These are phyloP conservation scores for Bombus superbus DNA, from an alignment of 1,140 invertebrate species.

Conservation along the genomic window DNA sequence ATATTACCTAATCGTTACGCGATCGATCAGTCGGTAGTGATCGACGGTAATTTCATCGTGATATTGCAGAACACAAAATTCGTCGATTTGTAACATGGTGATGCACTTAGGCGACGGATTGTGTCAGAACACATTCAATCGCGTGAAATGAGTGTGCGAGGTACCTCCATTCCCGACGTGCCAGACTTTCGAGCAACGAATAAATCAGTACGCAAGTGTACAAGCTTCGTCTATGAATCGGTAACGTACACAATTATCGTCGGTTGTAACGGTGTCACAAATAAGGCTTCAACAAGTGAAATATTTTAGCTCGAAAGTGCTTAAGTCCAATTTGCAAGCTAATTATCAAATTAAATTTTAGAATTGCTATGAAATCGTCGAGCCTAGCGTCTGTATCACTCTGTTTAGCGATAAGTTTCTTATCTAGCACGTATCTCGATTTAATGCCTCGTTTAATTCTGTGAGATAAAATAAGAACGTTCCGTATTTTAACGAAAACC, in stretches of 20 bases:
- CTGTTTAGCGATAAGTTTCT: too few species aligned
- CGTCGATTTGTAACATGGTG: slow-evolving; percentile 65
- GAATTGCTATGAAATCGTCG: too few species aligned
- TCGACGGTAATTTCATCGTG: neutral
- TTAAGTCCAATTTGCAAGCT: neutral
- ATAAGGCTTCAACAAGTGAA: neutral
- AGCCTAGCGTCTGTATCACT: too few species aligned
- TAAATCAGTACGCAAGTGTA: too few species aligned
- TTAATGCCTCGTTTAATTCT: too few species aligned
- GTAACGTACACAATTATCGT: neutral
- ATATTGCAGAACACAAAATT: slow-evolving; percentile 7
- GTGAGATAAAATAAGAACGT: too few species aligned
- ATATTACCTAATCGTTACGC: too few species aligned
- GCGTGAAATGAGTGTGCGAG: slow-evolving; percentile 71
- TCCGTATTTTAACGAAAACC: too few species aligned
- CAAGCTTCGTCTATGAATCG: too few species aligned
- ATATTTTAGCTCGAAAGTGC: neutral
- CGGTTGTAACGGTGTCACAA: neutral
- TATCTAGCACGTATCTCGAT: too few species aligned
- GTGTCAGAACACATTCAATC: slow-evolving; percentile 57
- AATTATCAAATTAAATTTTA: too few species aligned
- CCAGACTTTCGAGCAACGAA: slow-evolving; percentile 39
- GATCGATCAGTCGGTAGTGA: too few species aligned
- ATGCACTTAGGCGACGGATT: slow-evolving; percentile 71
- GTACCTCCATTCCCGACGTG: slow-evolving; percentile 68